Evolutionary conservation across 2,113 vertebrate species (phyloP).

Genomic region (Daboia siamensis): DNA sequence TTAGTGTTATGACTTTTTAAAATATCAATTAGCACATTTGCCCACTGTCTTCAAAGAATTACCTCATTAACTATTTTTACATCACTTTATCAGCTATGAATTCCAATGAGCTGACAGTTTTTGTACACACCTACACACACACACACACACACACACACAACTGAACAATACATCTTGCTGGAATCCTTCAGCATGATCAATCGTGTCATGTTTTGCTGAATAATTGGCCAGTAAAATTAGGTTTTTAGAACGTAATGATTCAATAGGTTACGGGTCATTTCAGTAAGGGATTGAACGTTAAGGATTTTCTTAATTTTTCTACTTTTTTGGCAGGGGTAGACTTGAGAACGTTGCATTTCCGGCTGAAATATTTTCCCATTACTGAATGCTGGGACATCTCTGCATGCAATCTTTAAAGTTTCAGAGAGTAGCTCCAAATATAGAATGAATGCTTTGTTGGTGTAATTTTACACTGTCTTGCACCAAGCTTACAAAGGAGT

Average conservation of each 20-base stretch:
- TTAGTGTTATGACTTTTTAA: conserved; percentile 64
- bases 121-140: conserved; percentile 42
- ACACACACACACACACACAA: conserved; percentile 27
- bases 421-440: not conserved
- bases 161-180: conserved; percentile 68
- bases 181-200: conserved; percentile 71
- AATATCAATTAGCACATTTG: conserved; percentile 66
- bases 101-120: conserved; percentile 71
- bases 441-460: not conserved
- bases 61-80: conserved; percentile 71
- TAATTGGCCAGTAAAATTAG: conserved; percentile 65
- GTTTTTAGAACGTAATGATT: conserved; percentile 69
- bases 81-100: conserved; percentile 64
- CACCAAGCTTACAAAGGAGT: not conserved
- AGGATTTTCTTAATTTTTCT: conserved; percentile 47
- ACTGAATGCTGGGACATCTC: conserved; percentile 35
- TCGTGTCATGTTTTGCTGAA: conserved; percentile 70
- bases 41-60: conserved; percentile 57
- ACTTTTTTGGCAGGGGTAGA: conserved; percentile 5
- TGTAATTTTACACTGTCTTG: not conserved
- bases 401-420: conserved; percentile 34
- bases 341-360: conserved; percentile 1
- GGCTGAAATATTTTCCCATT: not conserved
- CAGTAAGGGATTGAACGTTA: conserved; percentile 52
- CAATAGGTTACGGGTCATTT: conserved; percentile 62